Conservation (phyloP, 2,888 invertebrate species). For the Octonoba sinensis region DNA sequence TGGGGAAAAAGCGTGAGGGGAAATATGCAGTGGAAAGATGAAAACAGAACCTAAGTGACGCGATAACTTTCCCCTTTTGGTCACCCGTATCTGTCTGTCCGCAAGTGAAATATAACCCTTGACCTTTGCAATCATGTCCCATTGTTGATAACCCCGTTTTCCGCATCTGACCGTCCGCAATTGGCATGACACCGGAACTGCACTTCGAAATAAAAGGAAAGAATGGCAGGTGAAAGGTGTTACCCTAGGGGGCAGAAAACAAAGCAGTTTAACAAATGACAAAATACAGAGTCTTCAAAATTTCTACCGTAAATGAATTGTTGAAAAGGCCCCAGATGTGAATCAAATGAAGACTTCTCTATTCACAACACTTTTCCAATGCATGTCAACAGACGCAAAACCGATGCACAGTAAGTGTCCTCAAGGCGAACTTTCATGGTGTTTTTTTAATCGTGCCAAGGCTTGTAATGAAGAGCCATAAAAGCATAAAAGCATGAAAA, state of each 20-base stretch:
- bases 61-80: too few species aligned
- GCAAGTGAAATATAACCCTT: too few species aligned
- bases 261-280: slow-evolving; percentile 12
- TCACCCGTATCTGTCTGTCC: too few species aligned
- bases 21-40: too few species aligned
- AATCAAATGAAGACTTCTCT: background rate
- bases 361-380: background rate
- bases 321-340: background rate
- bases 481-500: background rate
- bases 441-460: slow-evolving; percentile 8
- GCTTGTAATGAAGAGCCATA: background rate
- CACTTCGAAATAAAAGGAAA: slow-evolving; percentile 7
- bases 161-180: too few species aligned
- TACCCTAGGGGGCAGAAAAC: slow-evolving; percentile 16
- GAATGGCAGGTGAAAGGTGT: slow-evolving; percentile 15
- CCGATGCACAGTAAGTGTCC: slow-evolving; percentile 15
- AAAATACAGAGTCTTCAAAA: slow-evolving; percentile 1
- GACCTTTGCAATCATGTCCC: too few species aligned
- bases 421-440: slow-evolving; percentile 2
- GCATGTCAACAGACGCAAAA: slow-evolving; percentile 9
- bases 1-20: too few species aligned
- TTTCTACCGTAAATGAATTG: background rate
- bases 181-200: too few species aligned
- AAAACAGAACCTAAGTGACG: too few species aligned
- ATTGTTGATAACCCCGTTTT: too few species aligned